Percentiles rank a stretch among this genome's conserved stretches.
phyloP scores from a whole-genome alignment of 2,797 vertebrate species.

The Loriculus beryllinus region DNA sequence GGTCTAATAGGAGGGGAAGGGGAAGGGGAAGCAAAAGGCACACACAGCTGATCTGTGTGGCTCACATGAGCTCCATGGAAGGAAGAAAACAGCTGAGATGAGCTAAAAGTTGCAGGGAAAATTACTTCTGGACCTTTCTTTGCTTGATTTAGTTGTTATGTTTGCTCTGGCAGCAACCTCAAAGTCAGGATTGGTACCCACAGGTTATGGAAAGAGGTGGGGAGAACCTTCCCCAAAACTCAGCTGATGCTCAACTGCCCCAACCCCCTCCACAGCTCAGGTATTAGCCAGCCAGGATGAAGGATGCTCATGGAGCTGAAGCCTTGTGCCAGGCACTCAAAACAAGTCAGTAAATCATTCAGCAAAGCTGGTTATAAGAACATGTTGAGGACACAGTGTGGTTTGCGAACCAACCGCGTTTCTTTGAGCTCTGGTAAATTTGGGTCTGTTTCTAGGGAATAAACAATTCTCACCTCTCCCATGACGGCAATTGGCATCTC shows the following conservation, averaged over 20 bases:
- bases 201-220: background rate
- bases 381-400: accelerated
- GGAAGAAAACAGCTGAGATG: background rate
- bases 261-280: background rate
- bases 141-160: background rate
- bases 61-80: background rate
- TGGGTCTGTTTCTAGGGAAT: background rate
- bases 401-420: accelerated
- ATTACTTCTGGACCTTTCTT: background rate
- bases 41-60: accelerated
- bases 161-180: background rate
- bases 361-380: background rate
- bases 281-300: background rate
- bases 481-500: conserved; percentile 98
- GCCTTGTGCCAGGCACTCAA: background rate
- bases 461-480: conserved; percentile 86
- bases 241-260: background rate
- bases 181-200: background rate
- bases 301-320: background rate
- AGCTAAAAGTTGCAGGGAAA: background rate
- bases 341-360: background rate
- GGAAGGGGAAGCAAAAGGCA: background rate
- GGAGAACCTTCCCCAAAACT: background rate
- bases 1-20: background rate
- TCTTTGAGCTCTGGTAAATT: background rate